A percentile compares a stretch with the other conserved stretches of the same genome.
phyloP scores from a whole-genome alignment of 1,140 invertebrate species.

The Caenorhabditis latens region DNA sequence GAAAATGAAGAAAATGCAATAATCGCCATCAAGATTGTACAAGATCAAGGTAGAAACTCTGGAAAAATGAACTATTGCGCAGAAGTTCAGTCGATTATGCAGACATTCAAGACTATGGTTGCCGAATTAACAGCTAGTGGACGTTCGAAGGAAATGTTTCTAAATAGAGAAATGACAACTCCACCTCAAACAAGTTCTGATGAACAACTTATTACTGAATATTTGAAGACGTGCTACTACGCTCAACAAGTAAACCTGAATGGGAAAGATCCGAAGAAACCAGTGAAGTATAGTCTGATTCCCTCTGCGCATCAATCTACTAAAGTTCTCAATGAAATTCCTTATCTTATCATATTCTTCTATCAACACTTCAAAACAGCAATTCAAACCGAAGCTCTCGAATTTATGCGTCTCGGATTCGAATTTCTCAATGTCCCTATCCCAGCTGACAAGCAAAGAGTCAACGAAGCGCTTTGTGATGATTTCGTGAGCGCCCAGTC shows the following conservation, averaged over 20 bases:
- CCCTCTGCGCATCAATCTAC: conserved; percentile 58
- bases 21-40: conserved; percentile 61
- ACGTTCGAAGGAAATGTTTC: background rate
- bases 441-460: background rate
- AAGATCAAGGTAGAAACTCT: conserved; percentile 54
- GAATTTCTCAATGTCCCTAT: conserved; percentile 36
- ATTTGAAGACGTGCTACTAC: conserved; percentile 18
- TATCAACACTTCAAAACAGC: conserved; percentile 58
- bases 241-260: conserved; percentile 17
- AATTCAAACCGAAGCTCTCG: conserved; percentile 39
- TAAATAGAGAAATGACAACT: background rate
- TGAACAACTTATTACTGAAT: conserved; percentile 28
- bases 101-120: background rate
- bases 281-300: conserved; percentile 57
- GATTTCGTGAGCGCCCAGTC: conserved; percentile 54
- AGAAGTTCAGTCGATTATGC: conserved; percentile 15
- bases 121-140: background rate
- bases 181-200: background rate
- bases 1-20: conserved; percentile 65
- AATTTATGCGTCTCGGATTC: conserved; percentile 38
- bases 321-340: conserved; percentile 61
- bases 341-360: conserved; percentile 59
- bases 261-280: background rate
- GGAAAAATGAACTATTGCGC: conserved; percentile 14
- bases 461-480: background rate